phyloP scores from a whole-genome alignment of 2,797 vertebrate genomes.

The Rhabdophis nuchalis region DNA sequence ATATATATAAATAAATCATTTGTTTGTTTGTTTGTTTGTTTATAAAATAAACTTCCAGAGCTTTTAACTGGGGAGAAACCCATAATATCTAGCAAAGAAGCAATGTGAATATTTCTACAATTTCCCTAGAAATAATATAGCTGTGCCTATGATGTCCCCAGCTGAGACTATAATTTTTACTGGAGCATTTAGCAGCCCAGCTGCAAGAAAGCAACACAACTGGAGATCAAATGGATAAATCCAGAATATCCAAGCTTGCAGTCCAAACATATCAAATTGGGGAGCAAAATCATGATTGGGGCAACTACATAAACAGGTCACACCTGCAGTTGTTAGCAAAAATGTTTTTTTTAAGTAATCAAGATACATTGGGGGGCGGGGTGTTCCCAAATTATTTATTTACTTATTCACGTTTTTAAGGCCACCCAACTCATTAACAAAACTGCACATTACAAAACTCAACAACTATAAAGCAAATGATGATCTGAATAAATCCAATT shows the following conservation, averaged over 20 bases:
- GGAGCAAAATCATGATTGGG: not conserved
- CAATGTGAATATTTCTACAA: not conserved
- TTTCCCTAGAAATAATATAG: not conserved
- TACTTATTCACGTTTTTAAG: not conserved
- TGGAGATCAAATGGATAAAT: not conserved
- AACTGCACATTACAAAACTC: not conserved
- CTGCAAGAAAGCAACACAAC: not conserved
- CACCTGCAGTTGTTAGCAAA: not conserved
- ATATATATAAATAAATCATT: no score
- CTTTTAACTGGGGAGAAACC: not conserved
- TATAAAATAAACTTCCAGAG: not conserved
- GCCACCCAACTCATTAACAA: not conserved
- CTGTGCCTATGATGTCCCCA: not conserved
- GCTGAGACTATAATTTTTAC: not conserved
- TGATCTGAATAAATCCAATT: not conserved
- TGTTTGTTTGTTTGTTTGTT: no score
- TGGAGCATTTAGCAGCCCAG: not conserved
- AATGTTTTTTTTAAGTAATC: not conserved
- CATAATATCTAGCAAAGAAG: not conserved
- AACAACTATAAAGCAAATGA: not conserved
- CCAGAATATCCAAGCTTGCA: not conserved
- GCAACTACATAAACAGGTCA: not conserved
- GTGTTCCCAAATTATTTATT: not conserved
- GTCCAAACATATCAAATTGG: not conserved
- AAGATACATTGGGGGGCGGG: not conserved